Percentiles rank a stretch among this genome's conserved stretches.
These are phyloP conservation scores for Rhabditoides inermis DNA, from an alignment of 2,888 invertebrate species.

Conservation along the genomic window DNA sequence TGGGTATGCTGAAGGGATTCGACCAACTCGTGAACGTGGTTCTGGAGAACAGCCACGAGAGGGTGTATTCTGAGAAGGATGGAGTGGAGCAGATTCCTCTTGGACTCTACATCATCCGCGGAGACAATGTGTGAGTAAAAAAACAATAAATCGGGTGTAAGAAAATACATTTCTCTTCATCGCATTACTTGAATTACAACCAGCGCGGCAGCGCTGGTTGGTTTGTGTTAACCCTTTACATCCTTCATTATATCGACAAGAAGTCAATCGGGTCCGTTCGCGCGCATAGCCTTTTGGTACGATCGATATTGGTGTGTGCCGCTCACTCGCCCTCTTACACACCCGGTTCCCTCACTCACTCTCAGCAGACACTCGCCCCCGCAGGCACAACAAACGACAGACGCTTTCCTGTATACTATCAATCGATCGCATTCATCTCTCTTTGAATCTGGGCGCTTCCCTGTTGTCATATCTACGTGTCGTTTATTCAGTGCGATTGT, in stretches of 20 bases:
- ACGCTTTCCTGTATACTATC: too few relatives aligned
- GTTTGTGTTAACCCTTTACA: too few relatives aligned
- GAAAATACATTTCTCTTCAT: not conserved
- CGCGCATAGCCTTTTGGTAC: not conserved
- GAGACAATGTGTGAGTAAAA: slow-evolving; percentile 82
- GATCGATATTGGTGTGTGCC: not conserved
- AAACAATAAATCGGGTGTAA: too few relatives aligned
- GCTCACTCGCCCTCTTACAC: not conserved
- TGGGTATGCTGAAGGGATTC: slow-evolving; percentile 91
- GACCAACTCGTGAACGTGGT: slow-evolving; percentile 99
- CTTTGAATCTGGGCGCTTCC: too few relatives aligned
- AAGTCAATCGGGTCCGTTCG: too few relatives aligned
- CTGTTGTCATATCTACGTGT: too few relatives aligned
- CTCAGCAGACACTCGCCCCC: not conserved
- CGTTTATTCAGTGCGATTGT: slow-evolving; percentile 60
- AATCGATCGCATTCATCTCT: too few relatives aligned
- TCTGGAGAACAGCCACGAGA: slow-evolving; percentile 90
- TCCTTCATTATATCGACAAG: too few relatives aligned
- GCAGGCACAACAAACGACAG: too few relatives aligned
- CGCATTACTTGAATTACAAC: too few relatives aligned
- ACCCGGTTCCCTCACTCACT: not conserved
- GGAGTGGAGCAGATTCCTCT: slow-evolving; percentile 91
- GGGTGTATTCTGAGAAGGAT: slow-evolving; percentile 75
- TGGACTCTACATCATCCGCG: slow-evolving; percentile 91
- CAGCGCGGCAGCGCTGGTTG: too few relatives aligned